phyloP scores from a whole-genome alignment of 2,113 vertebrate genomes.

The Austrofundulus limnaeus region DNA sequence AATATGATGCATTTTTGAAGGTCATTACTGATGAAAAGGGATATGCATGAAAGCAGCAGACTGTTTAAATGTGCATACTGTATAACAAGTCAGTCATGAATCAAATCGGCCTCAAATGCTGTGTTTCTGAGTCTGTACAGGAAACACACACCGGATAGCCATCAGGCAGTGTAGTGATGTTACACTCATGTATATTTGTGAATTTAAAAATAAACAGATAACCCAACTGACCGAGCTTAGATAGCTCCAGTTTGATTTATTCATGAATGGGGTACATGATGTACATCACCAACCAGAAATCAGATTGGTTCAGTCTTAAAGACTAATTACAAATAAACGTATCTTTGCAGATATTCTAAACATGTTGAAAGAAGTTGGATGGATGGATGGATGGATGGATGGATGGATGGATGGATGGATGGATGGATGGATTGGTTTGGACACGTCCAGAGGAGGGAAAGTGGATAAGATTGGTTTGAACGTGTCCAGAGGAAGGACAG shows the following conservation, averaged over 20 bases:
- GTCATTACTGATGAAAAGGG: slow-evolving; percentile 6
- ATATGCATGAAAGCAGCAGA: not conserved
- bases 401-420: not conserved
- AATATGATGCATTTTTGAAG: not conserved
- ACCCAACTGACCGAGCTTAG: not conserved
- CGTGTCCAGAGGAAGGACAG: too few species aligned
- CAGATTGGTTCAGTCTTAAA: not conserved
- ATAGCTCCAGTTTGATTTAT: not conserved
- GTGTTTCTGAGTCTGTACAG: not conserved
- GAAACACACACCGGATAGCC: not conserved
- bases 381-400: not conserved
- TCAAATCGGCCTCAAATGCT: not conserved
- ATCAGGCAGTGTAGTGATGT: not conserved
- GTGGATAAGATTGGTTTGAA: too few species aligned
- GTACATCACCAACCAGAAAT: not conserved
- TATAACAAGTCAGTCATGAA: not conserved
- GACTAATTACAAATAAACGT: not conserved
- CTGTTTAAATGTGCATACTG: not conserved
- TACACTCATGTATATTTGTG: slow-evolving; percentile 13
- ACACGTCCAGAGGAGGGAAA: too few species aligned
- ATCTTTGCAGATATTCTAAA: not conserved
- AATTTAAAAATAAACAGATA: slow-evolving; percentile 7
- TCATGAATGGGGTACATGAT: not conserved
- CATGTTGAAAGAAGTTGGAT: not conserved
- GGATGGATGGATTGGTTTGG: not conserved